A percentile compares a stretch with the other conserved stretches of the same genome.
Evolutionary conservation across 2,797 vertebrate species (phyloP).

Genomic region (Gila robusta): DNA sequence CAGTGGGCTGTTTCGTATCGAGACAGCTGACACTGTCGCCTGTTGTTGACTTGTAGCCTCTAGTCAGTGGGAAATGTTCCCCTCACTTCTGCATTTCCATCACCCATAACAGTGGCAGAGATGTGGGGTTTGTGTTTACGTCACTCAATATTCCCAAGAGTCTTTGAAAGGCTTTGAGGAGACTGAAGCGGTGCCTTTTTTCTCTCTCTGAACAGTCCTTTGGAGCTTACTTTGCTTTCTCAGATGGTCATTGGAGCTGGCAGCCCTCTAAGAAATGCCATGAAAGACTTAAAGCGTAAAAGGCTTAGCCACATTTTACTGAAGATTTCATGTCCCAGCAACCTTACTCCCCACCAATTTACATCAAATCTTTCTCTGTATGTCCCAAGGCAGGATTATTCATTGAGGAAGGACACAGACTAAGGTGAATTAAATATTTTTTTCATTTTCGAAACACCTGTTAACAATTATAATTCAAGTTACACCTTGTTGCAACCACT

Average conservation of each 20-base stretch:
- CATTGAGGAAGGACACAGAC: slow-evolving; percentile 8
- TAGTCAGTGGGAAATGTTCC: slow-evolving; percentile 27
- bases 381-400: slow-evolving; percentile 3
- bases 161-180: slow-evolving; percentile 70
- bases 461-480: not conserved
- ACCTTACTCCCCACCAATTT: slow-evolving; percentile 29
- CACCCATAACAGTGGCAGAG: slow-evolving; percentile 59
- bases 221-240: slow-evolving; percentile 56
- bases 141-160: slow-evolving; percentile 70
- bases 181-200: slow-evolving; percentile 36
- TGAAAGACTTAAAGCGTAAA: slow-evolving; percentile 63
- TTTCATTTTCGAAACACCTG: not conserved
- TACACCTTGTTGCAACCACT: not conserved
- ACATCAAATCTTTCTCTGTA: slow-evolving; percentile 25
- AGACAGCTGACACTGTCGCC: not conserved
- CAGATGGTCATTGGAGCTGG: slow-evolving; percentile 74
- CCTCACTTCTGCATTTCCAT: slow-evolving; percentile 49
- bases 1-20: not conserved
- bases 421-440: not conserved
- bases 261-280: slow-evolving; percentile 69
- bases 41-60: slow-evolving; percentile 26
- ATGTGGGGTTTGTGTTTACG: slow-evolving; percentile 70
- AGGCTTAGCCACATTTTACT: slow-evolving; percentile 53
- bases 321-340: slow-evolving; percentile 48
- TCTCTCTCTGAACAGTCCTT: slow-evolving; percentile 70